Conservation (phyloP, 2,797 vertebrate species). For the Enteromius treurensis region DNA sequence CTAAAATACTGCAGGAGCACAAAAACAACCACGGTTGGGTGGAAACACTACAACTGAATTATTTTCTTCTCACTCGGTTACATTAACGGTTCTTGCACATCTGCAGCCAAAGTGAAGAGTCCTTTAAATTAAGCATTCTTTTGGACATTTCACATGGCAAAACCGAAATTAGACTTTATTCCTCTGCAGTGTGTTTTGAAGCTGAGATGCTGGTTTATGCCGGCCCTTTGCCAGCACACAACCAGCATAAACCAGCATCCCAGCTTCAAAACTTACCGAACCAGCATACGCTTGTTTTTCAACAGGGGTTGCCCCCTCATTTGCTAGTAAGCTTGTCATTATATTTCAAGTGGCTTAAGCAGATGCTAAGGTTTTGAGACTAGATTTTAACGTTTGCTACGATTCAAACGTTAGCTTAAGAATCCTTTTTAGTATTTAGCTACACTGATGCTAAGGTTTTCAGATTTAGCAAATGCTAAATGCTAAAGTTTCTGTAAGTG, state of each 20-base stretch:
- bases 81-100: background rate
- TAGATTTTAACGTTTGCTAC: background rate
- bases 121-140: background rate
- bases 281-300: too few species aligned
- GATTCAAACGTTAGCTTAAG: background rate
- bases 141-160: background rate
- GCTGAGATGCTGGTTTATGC: too few species aligned
- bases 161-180: background rate
- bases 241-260: too few species aligned
- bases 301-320: background rate
- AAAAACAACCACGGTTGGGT: conserved; percentile 40
- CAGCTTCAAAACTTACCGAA: too few species aligned
- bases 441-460: background rate
- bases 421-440: background rate
- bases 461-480: background rate
- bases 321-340: background rate
- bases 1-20: conserved; percentile 47
- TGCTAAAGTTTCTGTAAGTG: background rate
- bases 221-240: too few species aligned
- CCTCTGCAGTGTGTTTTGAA: too few species aligned
- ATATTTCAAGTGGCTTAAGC: background rate
- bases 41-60: background rate
- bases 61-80: background rate
- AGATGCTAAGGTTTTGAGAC: background rate
- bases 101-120: background rate